A percentile compares a stretch with the other conserved stretches of the same genome.
phyloP scores from a whole-genome alignment of 2,113 vertebrate genomes.

The Sarotherodon lohbergeri region DNA sequence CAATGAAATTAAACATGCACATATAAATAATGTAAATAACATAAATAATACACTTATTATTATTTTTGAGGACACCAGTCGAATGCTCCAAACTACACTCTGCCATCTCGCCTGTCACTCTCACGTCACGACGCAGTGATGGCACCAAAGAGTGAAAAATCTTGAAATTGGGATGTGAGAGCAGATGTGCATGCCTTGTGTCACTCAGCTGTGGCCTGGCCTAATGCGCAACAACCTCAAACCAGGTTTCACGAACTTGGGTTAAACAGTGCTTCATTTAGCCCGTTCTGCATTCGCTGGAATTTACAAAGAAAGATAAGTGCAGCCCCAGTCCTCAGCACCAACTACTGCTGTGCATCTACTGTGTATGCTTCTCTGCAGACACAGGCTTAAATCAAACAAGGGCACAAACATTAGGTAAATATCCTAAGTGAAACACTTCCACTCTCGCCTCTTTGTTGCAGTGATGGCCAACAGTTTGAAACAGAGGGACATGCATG shows the following conservation, averaged over 20 bases:
- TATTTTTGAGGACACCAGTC: background rate
- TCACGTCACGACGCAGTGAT: background rate
- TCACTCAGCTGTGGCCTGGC: background rate
- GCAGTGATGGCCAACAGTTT: background rate
- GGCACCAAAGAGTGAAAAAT: background rate
- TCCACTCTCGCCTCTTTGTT: background rate
- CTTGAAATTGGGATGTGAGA: background rate
- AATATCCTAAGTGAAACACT: background rate
- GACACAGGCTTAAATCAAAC: background rate
- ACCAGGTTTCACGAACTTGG: background rate
- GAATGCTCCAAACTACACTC: background rate
- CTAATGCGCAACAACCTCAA: background rate
- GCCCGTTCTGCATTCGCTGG: background rate
- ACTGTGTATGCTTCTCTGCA: background rate
- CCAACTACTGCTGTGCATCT: background rate
- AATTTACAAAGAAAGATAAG: slow-evolving; percentile 26
- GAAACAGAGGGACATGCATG: background rate
- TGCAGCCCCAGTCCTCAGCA: background rate
- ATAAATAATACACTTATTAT: background rate
- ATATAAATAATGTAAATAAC: background rate
- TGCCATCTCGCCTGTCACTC: background rate
- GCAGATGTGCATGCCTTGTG: background rate
- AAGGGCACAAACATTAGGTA: background rate
- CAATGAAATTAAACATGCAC: background rate
- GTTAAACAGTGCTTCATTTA: background rate